A percentile compares a stretch with the other conserved stretches of the same genome.
Conservation (phyloP, 2,797 vertebrate species). For the Xenentodon cancila region DNA sequence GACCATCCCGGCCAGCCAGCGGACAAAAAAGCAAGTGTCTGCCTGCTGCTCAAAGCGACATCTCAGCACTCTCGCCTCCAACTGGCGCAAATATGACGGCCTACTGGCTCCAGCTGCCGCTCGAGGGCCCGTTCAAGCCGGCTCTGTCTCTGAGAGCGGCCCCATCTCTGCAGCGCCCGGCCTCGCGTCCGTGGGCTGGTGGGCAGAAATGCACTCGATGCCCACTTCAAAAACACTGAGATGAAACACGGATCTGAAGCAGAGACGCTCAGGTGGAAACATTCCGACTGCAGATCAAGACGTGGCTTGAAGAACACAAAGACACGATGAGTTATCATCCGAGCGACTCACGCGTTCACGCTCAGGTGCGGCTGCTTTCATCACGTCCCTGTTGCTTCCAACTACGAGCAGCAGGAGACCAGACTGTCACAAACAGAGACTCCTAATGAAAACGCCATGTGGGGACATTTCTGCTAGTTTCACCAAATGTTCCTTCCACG, state of each 20-base stretch:
- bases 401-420: too few relatives aligned
- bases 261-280: not conserved
- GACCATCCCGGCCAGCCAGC: constrained; percentile 57
- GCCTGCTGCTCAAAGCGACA: constrained; percentile 72
- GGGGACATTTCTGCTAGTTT: too few relatives aligned
- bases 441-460: too few relatives aligned
- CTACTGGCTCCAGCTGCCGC: constrained; percentile 73
- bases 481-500: too few relatives aligned
- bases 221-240: constrained; percentile 66
- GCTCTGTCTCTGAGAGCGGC: constrained; percentile 61
- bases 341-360: too few relatives aligned
- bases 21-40: constrained; percentile 82
- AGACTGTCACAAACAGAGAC: too few relatives aligned
- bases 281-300: constrained; percentile 14
- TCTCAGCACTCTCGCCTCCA: constrained; percentile 83
- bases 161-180: constrained; percentile 39
- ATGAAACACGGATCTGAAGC: not conserved
- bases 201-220: constrained; percentile 56
- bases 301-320: too few relatives aligned
- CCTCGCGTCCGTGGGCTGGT: constrained; percentile 45
- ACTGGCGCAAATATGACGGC: constrained; percentile 78
- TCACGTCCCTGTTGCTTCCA: too few relatives aligned
- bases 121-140: constrained; percentile 69
- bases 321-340: too few relatives aligned
- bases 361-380: too few relatives aligned